Evolutionary conservation across 1,140 invertebrate species (phyloP), one percentile per base, ranked within the genome.

Genomic region (Coenobita brevimanus): DNA sequence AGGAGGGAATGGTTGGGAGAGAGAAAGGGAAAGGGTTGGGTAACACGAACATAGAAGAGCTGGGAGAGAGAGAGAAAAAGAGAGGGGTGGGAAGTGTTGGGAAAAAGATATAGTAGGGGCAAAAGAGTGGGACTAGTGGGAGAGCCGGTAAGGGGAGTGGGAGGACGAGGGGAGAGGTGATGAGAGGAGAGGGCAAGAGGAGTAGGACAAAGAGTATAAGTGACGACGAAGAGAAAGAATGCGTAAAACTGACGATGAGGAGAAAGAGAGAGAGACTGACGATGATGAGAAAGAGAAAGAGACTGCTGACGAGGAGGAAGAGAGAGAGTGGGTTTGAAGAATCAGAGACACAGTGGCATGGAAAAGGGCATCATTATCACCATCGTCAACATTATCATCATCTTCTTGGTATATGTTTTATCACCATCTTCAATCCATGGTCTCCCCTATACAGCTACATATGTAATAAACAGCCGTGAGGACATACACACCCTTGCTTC

Each of bases 201-300:
- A 50, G n/a, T n/a, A n/a, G n/a, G n/a, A n/a, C n/a, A n/a, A n/a
- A n/a, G n/a, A n/a, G n/a, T n/a, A n/a, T n/a, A n/a, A n/a, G n/a
- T n/a, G n/a, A n/a, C n/a, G 36, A 62, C 6, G 2, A n/a, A 33
- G 2, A 36, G 3, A 13, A 1, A 27, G 27, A 38, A 6, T 6
- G 27, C 3, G 50, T 30, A 36, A 33, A 41, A 62, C 8, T 30
- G 3, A 4, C n/a, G n/a, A 64, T 0, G 41, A 38, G 21, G 30
- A 81, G 50, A 80, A 17, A 81, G 13, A 62, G 4, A 81, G 3
- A 81, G 50, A 62, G 27, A 81, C n/a, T n/a, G n/a, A n/a, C n/a
- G n/a, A n/a, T n/a, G n/a, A n/a, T n/a, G n/a, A 3, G 17, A 30
- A 24, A 62, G 50, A n/a, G 50, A 81, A 8, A 38, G 4, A 62